Evolutionary conservation across 1,140 invertebrate genomes (phyloP), one percentile per base, ranked within the genome.

Genomic region (Zaprionus africanus): DNA sequence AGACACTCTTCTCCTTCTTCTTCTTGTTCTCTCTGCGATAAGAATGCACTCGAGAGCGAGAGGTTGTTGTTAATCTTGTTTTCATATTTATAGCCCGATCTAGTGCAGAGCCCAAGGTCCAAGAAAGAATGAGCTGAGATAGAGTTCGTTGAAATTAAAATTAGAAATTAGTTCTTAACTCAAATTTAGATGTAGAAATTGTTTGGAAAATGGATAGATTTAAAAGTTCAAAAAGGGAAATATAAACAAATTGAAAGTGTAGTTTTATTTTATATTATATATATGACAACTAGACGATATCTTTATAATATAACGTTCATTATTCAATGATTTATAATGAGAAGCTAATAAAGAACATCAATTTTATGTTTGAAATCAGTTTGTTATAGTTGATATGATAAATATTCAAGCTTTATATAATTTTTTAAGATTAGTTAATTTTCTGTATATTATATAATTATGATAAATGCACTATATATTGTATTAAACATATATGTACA

Each of bases 31-130:
- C 5, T 3, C n/a, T 17, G 41, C 41, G 57, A 59, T 59, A 59
- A 38, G 19, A 41, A 24, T 1, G 41, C 9, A 12, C 4, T 11
- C 26, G 26, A 26, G 43, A 19, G 19, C 61, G n/a, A 13, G 66
- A 36, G 72, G 67, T 75, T 59, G 34, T 38, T 62, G 51, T 56
- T 24, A 22, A 15, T 34, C 41, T 28, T 59, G 34, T 41, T 7
- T 38, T 38, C 11, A 59, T 59, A 24, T 59, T 38, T 59, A 59
- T 59, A n/a, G 15, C 24, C n/a, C 26, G 43, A 60, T 43, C 38
- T 60, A n/a, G 15, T 11, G 22, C 26, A 13, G n/a, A 24, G 46
- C 38, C 4, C 5, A 41, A 51, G n/a, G 41, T 46, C 41, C n/a
- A 46, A 46, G 5, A 46, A 7, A 46, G n/a, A 46, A 17, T 17